Conservation (phyloP, 2,888 invertebrate species). For the Galerucella pusilla region DNA sequence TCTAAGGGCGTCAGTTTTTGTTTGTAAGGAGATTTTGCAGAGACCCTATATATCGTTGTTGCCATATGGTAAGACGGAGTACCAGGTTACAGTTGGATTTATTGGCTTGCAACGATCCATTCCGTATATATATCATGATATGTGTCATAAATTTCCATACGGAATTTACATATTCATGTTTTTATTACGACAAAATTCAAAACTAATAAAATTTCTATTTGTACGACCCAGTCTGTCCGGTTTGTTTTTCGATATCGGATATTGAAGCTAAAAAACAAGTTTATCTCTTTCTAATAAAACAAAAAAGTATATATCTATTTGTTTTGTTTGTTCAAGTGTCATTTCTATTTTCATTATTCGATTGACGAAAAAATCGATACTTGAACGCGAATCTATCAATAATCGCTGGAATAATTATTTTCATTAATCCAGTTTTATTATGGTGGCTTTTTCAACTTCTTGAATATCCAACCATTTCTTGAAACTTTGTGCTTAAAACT, state of each 20-base stretch:
- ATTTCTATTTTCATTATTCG: not conserved
- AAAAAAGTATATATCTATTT: not conserved
- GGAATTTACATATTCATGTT: slow-evolving; percentile 11
- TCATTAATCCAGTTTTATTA: too few species aligned
- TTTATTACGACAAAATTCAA: slow-evolving; percentile 14
- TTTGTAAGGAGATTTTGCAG: too few species aligned
- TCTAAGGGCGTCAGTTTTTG: too few species aligned
- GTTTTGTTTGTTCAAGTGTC: not conserved
- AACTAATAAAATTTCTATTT: slow-evolving; percentile 12
- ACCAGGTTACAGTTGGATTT: too few species aligned
- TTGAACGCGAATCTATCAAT: too few species aligned
- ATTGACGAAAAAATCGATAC: too few species aligned
- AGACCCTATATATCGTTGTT: too few species aligned
- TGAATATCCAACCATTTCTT: too few species aligned
- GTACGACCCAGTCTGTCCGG: not conserved
- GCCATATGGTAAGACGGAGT: too few species aligned
- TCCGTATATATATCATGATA: not conserved
- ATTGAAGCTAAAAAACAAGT: slow-evolving; percentile 2
- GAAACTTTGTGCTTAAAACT: too few species aligned
- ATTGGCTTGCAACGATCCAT: not conserved
- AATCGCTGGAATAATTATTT: too few species aligned
- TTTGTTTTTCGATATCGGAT: slow-evolving; percentile 3
- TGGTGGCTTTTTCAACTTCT: too few species aligned
- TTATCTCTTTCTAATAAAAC: slow-evolving; percentile 2
- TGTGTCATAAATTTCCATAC: not conserved